Conservation (phyloP, 2,888 invertebrate genomes). For the Drosophila melanosoma region DNA sequence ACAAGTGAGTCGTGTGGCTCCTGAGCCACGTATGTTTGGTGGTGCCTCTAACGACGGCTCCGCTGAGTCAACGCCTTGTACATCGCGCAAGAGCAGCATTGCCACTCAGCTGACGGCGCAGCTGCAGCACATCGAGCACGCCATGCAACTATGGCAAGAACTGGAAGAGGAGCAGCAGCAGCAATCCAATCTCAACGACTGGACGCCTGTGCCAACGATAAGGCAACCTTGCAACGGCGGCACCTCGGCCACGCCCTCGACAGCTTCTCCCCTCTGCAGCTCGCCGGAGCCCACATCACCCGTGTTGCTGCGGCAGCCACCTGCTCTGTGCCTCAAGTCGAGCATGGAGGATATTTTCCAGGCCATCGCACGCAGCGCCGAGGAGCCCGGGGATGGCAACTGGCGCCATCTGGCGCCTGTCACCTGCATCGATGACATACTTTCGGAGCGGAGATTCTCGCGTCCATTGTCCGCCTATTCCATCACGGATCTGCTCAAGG, state of each 20-base stretch:
- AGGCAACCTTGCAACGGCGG: conserved; percentile 55
- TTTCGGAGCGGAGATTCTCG: conserved; percentile 83
- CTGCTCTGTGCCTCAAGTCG: conserved; percentile 76
- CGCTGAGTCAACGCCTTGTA: conserved; percentile 57
- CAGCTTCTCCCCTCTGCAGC: conserved; percentile 74
- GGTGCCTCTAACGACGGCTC: conserved; percentile 50
- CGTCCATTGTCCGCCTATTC: conserved; percentile 84
- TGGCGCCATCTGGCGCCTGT: conserved; percentile 73
- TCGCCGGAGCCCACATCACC: conserved; percentile 73
- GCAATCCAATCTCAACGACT: not conserved
- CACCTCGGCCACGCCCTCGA: conserved; percentile 80
- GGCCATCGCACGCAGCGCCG: conserved; percentile 82
- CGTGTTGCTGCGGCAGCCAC: conserved; percentile 65
- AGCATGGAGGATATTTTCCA: conserved; percentile 84
- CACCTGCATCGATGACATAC: conserved; percentile 84
- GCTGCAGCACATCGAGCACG: conserved; percentile 81
- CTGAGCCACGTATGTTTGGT: conserved; percentile 61
- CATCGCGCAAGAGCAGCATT: conserved; percentile 57
- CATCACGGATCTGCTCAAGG: conserved; percentile 84
- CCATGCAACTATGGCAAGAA: conserved; percentile 76
- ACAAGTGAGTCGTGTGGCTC: conserved; percentile 80
- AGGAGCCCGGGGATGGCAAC: conserved; percentile 63
- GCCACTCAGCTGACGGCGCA: conserved; percentile 69
- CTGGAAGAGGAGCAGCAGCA: conserved; percentile 58
- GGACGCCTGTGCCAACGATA: conserved; percentile 46